These are phyloP conservation scores for Coecobrya sp. DNA, from an alignment of 2,888 invertebrate species.

Conservation along the genomic window DNA sequence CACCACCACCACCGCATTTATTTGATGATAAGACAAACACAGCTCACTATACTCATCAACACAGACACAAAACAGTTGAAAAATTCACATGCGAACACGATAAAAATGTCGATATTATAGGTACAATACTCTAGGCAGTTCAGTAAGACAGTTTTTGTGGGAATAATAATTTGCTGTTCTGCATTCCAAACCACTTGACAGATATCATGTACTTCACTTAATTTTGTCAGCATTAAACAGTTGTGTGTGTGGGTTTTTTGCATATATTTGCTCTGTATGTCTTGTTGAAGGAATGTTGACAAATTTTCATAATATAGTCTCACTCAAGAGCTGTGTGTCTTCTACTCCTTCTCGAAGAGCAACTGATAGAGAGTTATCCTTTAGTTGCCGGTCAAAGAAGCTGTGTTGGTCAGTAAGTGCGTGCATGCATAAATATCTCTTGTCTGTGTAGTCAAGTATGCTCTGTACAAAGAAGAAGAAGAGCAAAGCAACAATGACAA, in stretches of 20 bases:
- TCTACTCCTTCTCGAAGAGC: constrained; percentile 70
- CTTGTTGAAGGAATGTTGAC: constrained; percentile 50
- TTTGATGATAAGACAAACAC: not conserved
- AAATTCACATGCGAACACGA: not conserved
- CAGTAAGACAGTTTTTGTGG: constrained; percentile 4
- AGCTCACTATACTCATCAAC: not conserved
- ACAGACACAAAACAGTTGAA: not conserved
- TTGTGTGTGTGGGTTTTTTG: constrained; percentile 20
- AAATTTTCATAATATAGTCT: not conserved
- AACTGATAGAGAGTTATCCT: constrained; percentile 65
- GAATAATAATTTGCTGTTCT: not conserved
- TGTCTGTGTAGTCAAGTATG: not conserved
- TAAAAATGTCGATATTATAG: not conserved
- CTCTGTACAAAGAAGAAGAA: not conserved
- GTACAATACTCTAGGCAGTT: not conserved
- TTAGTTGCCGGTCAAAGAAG: constrained; percentile 60
- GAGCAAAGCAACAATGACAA: constrained; percentile 47
- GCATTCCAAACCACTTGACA: constrained; percentile 12
- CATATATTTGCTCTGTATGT: too few species aligned
- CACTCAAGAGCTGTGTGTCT: constrained; percentile 59
- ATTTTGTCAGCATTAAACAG: constrained; percentile 6
- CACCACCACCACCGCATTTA: too few species aligned
- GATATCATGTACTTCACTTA: not conserved
- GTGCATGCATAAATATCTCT: constrained; percentile 29
- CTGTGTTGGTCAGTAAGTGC: constrained; percentile 51